A percentile compares a stretch with the other conserved stretches of the same genome.
phyloP scores from a whole-genome alignment of 2,797 vertebrate genomes.

The Pseudopleuronectes americanus region DNA sequence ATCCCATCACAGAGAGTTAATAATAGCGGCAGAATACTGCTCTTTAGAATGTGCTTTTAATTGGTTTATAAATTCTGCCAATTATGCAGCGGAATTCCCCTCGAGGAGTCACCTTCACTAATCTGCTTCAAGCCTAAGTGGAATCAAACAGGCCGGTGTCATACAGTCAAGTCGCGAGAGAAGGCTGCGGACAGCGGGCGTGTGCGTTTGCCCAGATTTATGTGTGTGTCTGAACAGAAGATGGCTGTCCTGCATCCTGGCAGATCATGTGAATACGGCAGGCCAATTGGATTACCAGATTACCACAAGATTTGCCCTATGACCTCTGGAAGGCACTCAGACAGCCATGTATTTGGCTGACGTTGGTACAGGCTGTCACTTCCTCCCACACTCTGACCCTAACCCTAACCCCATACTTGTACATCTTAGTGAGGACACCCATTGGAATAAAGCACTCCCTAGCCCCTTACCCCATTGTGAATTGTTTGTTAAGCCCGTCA shows the following conservation, averaged over 20 bases:
- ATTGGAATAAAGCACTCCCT: too few species aligned
- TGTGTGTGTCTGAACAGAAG: conserved; percentile 53
- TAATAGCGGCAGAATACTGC: conserved; percentile 74
- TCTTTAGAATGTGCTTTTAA: conserved; percentile 80
- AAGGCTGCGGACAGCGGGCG: conserved; percentile 44
- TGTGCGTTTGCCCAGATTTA: conserved; percentile 33
- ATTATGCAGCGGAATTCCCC: conserved; percentile 78
- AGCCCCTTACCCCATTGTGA: too few species aligned
- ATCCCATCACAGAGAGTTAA: conserved; percentile 79
- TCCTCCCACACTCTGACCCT: conserved; percentile 25
- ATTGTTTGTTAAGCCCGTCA: too few species aligned
- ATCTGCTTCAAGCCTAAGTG: conserved; percentile 78
- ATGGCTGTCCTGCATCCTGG: conserved; percentile 59
- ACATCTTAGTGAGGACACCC: too few species aligned
- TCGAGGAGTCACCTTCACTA: conserved; percentile 83
- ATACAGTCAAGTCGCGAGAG: conserved; percentile 65
- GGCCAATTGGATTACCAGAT: conserved; percentile 86
- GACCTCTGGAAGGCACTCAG: conserved; percentile 75
- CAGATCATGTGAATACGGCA: conserved; percentile 82
- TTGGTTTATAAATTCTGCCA: conserved; percentile 84
- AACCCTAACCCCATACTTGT: too few species aligned
- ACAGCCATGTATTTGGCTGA: conserved; percentile 70
- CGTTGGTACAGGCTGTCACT: conserved; percentile 61
- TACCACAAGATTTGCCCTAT: conserved; percentile 82
- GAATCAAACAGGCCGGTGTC: conserved; percentile 75